phyloP scores from a whole-genome alignment of 2,888 invertebrate species.

The Apotomis turbidana region DNA sequence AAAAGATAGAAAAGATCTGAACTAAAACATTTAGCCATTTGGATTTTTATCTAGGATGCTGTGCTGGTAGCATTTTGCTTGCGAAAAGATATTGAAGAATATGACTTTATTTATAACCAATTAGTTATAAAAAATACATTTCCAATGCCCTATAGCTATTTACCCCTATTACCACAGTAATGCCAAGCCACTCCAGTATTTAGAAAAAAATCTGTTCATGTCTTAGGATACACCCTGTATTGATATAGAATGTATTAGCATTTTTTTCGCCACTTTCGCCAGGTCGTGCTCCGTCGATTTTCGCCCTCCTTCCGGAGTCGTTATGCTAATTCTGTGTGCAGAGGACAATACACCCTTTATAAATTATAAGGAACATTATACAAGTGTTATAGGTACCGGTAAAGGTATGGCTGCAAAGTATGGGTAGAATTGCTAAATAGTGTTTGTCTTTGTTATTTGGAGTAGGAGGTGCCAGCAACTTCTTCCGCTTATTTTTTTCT shows the following conservation, averaged over 20 bases:
- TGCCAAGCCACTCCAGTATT: neutral
- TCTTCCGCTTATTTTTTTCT: too few species aligned
- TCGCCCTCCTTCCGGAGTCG: conserved; percentile 58
- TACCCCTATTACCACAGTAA: too few species aligned
- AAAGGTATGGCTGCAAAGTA: neutral
- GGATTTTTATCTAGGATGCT: too few species aligned
- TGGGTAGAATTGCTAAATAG: neutral
- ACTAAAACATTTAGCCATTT: too few species aligned
- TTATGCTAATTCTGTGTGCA: conserved; percentile 56
- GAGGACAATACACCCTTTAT: conserved; percentile 35
- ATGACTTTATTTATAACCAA: too few species aligned
- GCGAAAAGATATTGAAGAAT: too few species aligned
- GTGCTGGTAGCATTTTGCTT: too few species aligned
- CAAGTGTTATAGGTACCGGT: conserved; percentile 15
- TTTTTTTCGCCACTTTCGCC: conserved; percentile 38
- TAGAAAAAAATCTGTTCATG: neutral
- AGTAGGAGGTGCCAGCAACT: too few species aligned
- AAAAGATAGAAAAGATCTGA: too few species aligned
- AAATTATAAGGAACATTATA: conserved; percentile 33
- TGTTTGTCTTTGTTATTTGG: too few species aligned
- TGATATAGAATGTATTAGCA: conserved; percentile 4
- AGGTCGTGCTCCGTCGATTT: conserved; percentile 52
- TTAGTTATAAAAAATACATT: too few species aligned
- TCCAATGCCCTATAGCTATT: too few species aligned
- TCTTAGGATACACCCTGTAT: neutral